Conservation (phyloP, 2,888 invertebrate species). For the Ceratothoa steindachneri region DNA sequence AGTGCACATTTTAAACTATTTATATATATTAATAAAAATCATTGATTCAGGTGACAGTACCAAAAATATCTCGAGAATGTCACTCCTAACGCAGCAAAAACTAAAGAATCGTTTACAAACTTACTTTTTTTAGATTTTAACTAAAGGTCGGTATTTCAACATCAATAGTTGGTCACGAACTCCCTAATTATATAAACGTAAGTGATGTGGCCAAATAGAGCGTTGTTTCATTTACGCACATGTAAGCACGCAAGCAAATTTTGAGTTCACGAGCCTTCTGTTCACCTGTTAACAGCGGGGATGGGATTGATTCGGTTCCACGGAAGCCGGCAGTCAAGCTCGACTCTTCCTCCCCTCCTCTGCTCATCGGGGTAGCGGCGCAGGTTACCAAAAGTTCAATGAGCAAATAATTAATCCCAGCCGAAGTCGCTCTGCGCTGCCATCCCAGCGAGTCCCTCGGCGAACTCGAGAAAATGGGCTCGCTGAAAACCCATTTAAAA, state of each 20-base stretch:
- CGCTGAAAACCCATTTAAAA: too few species aligned
- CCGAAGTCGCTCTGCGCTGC: not conserved
- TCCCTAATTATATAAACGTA: too few species aligned
- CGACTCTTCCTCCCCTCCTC: not conserved
- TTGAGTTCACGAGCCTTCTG: not conserved
- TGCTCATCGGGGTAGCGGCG: not conserved
- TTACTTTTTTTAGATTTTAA: too few species aligned
- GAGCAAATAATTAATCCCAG: constrained; percentile 7
- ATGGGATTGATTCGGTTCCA: too few species aligned
- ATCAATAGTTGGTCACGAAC: too few species aligned
- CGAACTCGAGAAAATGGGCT: too few species aligned
- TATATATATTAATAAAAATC: not conserved
- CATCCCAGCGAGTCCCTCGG: too few species aligned
- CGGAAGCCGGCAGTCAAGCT: too few species aligned
- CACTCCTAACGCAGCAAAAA: not conserved
- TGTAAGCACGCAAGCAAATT: not conserved
- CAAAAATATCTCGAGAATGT: not conserved
- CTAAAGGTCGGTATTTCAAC: too few species aligned
- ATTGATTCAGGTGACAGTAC: not conserved
- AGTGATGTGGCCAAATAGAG: too few species aligned
- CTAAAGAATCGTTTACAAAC: not conserved
- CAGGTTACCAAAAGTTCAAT: not conserved
- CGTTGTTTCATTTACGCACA: too few species aligned
- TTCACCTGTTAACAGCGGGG: not conserved
- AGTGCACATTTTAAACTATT: not conserved